Evolutionary conservation across 1,140 invertebrate species (phyloP), one percentile per base, ranked within the genome.

Genomic region (Tribolium castaneum): DNA sequence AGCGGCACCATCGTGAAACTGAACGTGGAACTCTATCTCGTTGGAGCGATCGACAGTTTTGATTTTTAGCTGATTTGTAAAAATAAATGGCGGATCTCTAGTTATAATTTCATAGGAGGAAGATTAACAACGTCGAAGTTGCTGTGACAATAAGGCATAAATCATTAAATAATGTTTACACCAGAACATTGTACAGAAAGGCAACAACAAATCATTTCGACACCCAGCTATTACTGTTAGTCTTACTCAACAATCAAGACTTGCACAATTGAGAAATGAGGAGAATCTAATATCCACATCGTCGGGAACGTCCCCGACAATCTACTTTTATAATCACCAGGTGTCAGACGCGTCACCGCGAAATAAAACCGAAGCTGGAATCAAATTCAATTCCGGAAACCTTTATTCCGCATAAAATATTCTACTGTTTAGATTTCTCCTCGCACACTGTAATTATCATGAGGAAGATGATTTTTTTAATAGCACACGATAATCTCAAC

Each of bases 151-250:
- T 73, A 73, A 52, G 52, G 49, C 71, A 73, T 73, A 73, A 73
- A 73, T 73, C 71, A 73, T 54, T 25, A 54, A 52, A 73, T 72
- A 51, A 70, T 73, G 25, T 73, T 73, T 73, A 73, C 71, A 73
- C 71, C 71, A 35, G 16, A 50, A 52, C 30, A 51, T 34, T 50
- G 45, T 52, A 73, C 19, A 71, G 62, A 51, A 52, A 54, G n/a
- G 71, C 71, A 54, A 54, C 71, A 73, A 73, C 71, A 73, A 73
- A 73, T 73, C 71, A 73, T 73, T 73, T 73, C 71, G 71, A 73
- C 71, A 73, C 71, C 71, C 50, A 30, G 71, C 71, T 73, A 73
- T 73, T 73, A 73, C 49, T 73, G 71, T 52, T 51, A 73, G 49
- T 73, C 71, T 73, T 73, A 54, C 71, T 52, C 50, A 66, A 66